Base-by-base conservation (phyloP, 2,888 invertebrate species). In the Aricia artaxerxes region DNA sequence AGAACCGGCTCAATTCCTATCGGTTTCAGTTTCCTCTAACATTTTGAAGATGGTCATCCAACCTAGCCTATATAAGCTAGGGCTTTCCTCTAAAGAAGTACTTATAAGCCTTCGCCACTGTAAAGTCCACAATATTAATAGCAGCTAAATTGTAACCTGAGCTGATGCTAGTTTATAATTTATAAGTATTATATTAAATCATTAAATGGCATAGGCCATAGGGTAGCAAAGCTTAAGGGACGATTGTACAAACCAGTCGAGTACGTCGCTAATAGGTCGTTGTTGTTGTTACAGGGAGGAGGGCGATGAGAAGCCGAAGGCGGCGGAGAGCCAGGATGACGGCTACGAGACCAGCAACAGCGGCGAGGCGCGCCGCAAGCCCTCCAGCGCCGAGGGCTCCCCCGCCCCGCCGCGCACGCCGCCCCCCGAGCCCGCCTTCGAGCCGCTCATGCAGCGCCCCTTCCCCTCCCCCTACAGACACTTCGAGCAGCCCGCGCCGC, bases 261-360 rank as follows among this genome's bases (percentile, higher is more conserved):
- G 61, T 7, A 61, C 7, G 16, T 61, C 6, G n/a, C 61, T 61
- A 61, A 61, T 7, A 53, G 24, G 69, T 75, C 2, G 78, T 31
- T 64, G 31, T 11, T 82, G 80, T 84, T 79, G 86, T 82, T 85
- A 69, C 92, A 94, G 94, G 89, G 94, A 92, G 89, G 94, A 93
- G 88, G 94, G 90, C 87, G 89, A 89, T 83, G 94, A 93, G 85
- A 94, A 95, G 94, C 92, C 93, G 88, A 93, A 92, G 89, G 89
- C 91, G 87, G 95, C 96, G 87, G 97, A 97, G 94, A 96, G 96
- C 87, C 97, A 97, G 88, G 98, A 98, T 95, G 98, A 98, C 95
- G 98, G 98, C 84, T 98, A 98, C 95, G 98, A 98, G 95, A 97
- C 98, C 85, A 97, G 97, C 93, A 97, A 95, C 85, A 96, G 96